Evolutionary conservation across 2,113 vertebrate genomes (phyloP).

Genomic region (Halcyon senegalensis): DNA sequence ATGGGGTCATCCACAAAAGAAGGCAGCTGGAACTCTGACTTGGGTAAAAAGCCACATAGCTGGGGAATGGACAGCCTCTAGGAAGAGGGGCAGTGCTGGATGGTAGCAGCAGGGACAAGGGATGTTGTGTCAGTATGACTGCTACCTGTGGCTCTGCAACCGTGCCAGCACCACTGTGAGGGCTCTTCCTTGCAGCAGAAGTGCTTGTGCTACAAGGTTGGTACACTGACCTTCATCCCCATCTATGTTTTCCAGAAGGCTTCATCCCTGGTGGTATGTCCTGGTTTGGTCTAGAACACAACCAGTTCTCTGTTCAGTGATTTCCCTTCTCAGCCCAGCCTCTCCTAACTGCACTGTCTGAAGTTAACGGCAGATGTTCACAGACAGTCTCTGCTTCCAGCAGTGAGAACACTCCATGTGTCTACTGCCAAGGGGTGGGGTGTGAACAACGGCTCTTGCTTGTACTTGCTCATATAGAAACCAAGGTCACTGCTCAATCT

Average conservation of each 20-base stretch:
- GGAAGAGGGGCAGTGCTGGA: neutral
- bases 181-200: neutral
- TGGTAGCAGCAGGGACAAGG: neutral
- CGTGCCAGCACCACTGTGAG: accelerated
- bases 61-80: too few species aligned
- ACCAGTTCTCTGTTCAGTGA: neutral
- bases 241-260: neutral
- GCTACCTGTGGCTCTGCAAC: neutral
- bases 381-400: neutral
- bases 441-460: too few species aligned
- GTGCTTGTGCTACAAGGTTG: neutral
- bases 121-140: neutral
- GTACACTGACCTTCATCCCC: neutral
- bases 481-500: too few species aligned
- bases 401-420: neutral
- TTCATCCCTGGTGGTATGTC: neutral
- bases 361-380: neutral
- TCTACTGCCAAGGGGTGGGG: too few species aligned
- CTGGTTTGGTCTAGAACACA: neutral
- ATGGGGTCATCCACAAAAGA: accelerated
- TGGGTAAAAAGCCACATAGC: neutral
- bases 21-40: accelerated
- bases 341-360: neutral
- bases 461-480: too few species aligned
- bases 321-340: neutral